Percentiles rank a stretch among this genome's conserved stretches.
Evolutionary conservation across 2,113 vertebrate species (phyloP).

Genomic region (Origma solitaria): DNA sequence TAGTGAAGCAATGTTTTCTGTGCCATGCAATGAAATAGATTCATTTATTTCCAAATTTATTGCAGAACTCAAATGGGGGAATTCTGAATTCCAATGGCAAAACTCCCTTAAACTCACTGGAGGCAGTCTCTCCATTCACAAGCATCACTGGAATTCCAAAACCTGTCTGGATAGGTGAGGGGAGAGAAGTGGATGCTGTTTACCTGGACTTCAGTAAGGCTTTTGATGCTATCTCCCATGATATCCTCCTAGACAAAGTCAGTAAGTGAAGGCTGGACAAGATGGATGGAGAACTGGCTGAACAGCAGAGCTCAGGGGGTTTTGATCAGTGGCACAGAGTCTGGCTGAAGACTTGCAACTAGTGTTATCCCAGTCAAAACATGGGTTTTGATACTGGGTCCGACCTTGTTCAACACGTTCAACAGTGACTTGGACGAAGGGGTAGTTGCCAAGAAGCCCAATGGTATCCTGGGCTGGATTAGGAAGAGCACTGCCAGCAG

Average conservation of each 20-base stretch:
- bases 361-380: background rate
- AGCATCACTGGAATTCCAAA: background rate
- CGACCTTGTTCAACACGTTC: background rate
- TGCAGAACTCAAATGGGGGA: background rate
- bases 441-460: background rate
- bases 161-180: background rate
- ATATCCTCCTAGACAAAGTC: background rate
- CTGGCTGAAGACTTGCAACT: background rate
- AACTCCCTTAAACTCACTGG: background rate
- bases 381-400: background rate
- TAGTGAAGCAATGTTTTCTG: background rate
- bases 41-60: background rate
- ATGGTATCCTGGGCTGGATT: background rate
- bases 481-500: background rate
- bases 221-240: background rate
- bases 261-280: background rate
- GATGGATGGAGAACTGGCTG: background rate
- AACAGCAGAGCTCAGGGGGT: background rate
- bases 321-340: background rate
- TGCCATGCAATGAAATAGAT: background rate
- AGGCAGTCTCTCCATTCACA: background rate
- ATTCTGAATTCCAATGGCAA: background rate
- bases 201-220: background rate
- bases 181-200: background rate
- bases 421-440: background rate